A percentile compares a stretch with the other conserved stretches of the same genome.
Conservation (phyloP, 2,888 invertebrate genomes). For the Zygogramma bicolorata region DNA sequence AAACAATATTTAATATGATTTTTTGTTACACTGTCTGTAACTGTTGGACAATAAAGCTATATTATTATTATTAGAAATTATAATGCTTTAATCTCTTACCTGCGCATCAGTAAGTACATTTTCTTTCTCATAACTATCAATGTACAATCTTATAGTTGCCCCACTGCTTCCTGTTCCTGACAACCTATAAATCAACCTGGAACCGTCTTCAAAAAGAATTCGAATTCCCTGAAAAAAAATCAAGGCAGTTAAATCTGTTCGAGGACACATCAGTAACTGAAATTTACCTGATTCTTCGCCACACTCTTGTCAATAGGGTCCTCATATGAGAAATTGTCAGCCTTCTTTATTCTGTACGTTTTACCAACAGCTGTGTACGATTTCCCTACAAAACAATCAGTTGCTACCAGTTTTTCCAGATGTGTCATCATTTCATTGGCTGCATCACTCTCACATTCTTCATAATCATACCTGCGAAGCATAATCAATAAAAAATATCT, state of each 20-base stretch:
- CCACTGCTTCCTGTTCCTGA: constrained; percentile 99
- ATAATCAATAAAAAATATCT: constrained; percentile 13
- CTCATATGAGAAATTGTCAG: constrained; percentile 95
- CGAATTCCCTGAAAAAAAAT: constrained; percentile 81
- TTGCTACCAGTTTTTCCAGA: constrained; percentile 78
- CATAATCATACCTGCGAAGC: constrained; percentile 90
- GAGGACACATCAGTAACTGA: not conserved
- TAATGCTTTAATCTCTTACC: constrained; percentile 50
- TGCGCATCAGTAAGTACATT: constrained; percentile 77
- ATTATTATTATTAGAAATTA: not conserved
- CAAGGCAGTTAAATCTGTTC: constrained; percentile 39
- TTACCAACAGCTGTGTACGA: constrained; percentile 72
- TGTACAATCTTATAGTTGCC: constrained; percentile 95
- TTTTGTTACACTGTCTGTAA: no score
- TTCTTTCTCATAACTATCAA: constrained; percentile 91
- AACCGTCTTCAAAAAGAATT: constrained; percentile 94
- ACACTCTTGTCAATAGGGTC: constrained; percentile 96
- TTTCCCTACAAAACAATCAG: constrained; percentile 74
- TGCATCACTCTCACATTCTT: constrained; percentile 90
- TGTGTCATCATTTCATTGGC: constrained; percentile 92
- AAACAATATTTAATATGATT: no score
- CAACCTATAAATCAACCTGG: constrained; percentile 91
- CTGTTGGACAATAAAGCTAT: no score
- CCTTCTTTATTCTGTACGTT: constrained; percentile 81
- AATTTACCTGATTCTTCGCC: constrained; percentile 84